Evolutionary conservation across 1,140 invertebrate genomes (phyloP), one percentile per base, ranked within the genome.

Genomic region (Belonocnema kinseyi): DNA sequence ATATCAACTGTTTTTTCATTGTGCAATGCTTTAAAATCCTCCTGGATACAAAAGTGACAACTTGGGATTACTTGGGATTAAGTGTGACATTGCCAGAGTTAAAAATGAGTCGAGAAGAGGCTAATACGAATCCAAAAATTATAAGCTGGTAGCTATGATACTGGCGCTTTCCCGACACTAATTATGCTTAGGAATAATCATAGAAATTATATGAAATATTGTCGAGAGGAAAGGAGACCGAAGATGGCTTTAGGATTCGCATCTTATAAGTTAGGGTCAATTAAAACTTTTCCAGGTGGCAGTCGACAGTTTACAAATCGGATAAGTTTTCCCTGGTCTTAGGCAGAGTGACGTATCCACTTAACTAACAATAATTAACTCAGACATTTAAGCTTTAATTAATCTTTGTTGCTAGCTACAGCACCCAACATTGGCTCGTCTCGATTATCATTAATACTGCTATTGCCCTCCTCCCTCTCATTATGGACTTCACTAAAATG

Each of bases 271-370:
- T 81, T 78, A 72, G 72, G 74, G 77, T 82, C 82, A 82, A 85
- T 85, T 85, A 85, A 85, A 85, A 85, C 82, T 85, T 85, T 81
- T 54, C 75, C 78, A 81, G 79, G 76, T 77, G 70, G 73, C 58
- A 77, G 77, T 78, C 73, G 77, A 83, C 80, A 79, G 77, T 82
- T 82, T 78, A 85, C 80, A 81, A 85, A 83, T 82, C 80, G 78
- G 76, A 53, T 54, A 83, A 83, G 78, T 83, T 85, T 77, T 70
- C 54, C 66, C 73, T 53, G 21, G n/a, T 66, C 61, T 66, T 40
- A 66, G 61, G 46, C 26, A 10, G 61, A 66, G 61, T 66, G 61
- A 66, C 40, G 40, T 66, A 66, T 66, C 61, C 61, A 66, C 61
- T 66, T 40, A 78, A 78, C 76, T 75, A 81, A 73, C 75, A 82